phyloP scores from a whole-genome alignment of 2,797 vertebrate species.

The Cryptoblepharus egeriae region DNA sequence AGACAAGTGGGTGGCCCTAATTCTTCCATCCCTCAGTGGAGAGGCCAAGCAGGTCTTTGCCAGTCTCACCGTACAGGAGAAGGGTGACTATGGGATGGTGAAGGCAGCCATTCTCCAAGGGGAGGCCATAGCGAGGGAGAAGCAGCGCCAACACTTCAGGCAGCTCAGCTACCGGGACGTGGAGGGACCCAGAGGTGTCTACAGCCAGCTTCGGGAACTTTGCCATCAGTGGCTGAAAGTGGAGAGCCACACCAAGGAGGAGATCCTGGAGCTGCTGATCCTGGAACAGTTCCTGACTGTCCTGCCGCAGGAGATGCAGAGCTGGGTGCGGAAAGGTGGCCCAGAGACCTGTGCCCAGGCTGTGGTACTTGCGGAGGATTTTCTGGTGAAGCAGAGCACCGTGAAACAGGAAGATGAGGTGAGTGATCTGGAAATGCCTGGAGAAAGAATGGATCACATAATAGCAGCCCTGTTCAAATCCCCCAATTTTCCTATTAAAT shows the following conservation, averaged over 20 bases:
- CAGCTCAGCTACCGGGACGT: constrained; percentile 10
- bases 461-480: not conserved
- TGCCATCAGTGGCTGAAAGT: constrained; percentile 17
- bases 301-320: constrained; percentile 20
- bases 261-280: constrained; percentile 31
- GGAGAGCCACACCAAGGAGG: constrained; percentile 14
- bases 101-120: constrained; percentile 2
- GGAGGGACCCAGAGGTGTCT: not conserved
- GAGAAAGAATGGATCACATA: not conserved
- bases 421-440: not conserved
- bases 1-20: constrained; percentile 14
- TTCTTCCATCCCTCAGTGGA: not conserved
- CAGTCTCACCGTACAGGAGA: not conserved
- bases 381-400: not conserved
- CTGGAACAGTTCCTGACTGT: constrained; percentile 21
- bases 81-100: constrained; percentile 3
- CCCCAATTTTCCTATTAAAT: too few relatives aligned
- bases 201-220: not conserved
- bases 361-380: constrained; percentile 7
- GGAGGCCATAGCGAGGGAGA: not conserved
- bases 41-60: not conserved
- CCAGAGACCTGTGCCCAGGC: constrained; percentile 11
- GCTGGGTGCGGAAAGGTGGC: not conserved
- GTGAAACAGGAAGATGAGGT: constrained; percentile 14
- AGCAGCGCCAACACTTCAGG: constrained; percentile 9